phyloP scores from a whole-genome alignment of 2,113 vertebrate species.

The Periophthalmodon schlosseri region DNA sequence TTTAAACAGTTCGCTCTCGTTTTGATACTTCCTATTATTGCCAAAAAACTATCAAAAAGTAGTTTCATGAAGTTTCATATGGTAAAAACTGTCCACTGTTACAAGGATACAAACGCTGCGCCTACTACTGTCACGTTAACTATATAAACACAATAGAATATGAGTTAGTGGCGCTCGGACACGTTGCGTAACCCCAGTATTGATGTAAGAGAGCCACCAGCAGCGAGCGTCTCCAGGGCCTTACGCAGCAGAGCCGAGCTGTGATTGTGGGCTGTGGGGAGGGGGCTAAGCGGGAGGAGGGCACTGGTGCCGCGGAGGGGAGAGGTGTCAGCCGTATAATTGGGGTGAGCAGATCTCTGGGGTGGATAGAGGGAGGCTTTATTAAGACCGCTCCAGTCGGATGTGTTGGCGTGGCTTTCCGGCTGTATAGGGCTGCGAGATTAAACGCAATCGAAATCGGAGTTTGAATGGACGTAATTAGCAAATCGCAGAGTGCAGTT shows the following conservation, averaged over 20 bases:
- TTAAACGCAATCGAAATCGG: too few species aligned
- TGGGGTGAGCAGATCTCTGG: constrained; percentile 76
- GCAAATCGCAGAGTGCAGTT: too few species aligned
- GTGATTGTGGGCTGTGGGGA: constrained; percentile 38
- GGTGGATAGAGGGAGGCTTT: constrained; percentile 70
- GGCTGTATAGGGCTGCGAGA: too few species aligned
- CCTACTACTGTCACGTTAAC: background rate
- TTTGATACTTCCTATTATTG: too few species aligned
- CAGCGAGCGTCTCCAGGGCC: constrained; percentile 24
- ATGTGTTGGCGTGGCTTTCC: constrained; percentile 49
- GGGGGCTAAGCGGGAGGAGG: constrained; percentile 13
- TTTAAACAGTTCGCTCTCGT: too few species aligned
- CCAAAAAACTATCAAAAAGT: too few species aligned
- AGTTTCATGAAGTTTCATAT: too few species aligned
- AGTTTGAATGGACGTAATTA: too few species aligned
- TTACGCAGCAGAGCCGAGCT: constrained; percentile 33
- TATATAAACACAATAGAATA: background rate
- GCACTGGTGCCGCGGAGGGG: constrained; percentile 36
- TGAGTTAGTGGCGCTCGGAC: background rate
- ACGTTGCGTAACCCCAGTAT: background rate
- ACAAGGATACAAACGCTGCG: too few species aligned
- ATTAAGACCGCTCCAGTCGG: constrained; percentile 70
- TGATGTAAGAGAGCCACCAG: constrained; percentile 1
- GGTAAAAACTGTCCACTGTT: too few species aligned
- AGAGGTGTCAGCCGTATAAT: constrained; percentile 74